Evolutionary conservation across 2,888 invertebrate genomes (phyloP), one percentile per base, ranked within the genome.

Genomic region (Entomobrya multifasciata): DNA sequence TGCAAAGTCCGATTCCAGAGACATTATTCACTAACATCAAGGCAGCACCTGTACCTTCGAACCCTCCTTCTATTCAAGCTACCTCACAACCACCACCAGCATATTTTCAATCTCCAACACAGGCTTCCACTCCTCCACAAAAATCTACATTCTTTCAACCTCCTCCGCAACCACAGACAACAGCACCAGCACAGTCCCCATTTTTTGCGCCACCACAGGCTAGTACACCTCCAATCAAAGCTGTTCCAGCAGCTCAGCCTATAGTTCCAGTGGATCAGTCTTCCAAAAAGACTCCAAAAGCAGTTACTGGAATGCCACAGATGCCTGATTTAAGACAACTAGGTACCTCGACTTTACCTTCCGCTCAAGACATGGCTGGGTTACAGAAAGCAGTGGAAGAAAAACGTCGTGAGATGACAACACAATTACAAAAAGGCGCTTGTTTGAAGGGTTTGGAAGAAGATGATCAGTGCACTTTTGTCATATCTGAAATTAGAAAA

Each of bases 401-500:
- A 36, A 87, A 87, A 30, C 80, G 86, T 0, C 25, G 85, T 10
- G 85, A 85, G 67, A 85, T 85, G 85, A 85, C 85, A 57, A 70
- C 78, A n/a, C 77, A 78, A 20, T 49, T 85, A 27, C 70, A 78
- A 17, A 77, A 78, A 60, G 78, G 78, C n/a, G 55, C 15, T 15
- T 17, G 49, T 27, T 44, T 85, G 25, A 85, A 85, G 47, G 78
- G 78, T 6, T 47, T 85, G 70, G 85, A 85, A n/a, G 70, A 85
- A 30, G 85, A 85, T 25, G 78, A 85, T 55, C 72, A 77, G 47
- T 78, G 82, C 65, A 44, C 55, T 47, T 62, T 65, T 67, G 67
- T 81, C 22, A 55, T 84, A n/a, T n/a, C 74, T 13, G 88, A 88
- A 65, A 52, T 88, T 15, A 49, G 83, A 25, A 88, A 88, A 57